Evolutionary conservation across 2,113 vertebrate genomes (phyloP).

Genomic region (Pontoporia blainvillei): DNA sequence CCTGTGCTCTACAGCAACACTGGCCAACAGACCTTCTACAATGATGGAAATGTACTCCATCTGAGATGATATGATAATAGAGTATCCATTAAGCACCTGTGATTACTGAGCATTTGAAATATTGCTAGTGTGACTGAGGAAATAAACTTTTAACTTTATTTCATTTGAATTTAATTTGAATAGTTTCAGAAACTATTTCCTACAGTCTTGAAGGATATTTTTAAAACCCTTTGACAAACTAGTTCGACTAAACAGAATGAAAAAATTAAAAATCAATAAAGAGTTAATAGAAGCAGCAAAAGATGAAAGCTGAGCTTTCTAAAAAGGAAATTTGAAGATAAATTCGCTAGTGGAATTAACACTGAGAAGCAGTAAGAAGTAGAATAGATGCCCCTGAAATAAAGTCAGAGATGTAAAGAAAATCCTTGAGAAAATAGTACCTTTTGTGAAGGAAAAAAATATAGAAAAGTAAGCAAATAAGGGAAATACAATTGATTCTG

Average conservation of each 20-base stretch:
- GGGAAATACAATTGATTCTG: background rate
- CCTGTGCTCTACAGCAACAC: background rate
- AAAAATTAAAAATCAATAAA: background rate
- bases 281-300: background rate
- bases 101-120: background rate
- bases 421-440: background rate
- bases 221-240: background rate
- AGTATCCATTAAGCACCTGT: background rate
- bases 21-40: background rate
- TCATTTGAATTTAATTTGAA: background rate
- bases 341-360: conserved; percentile 1
- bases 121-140: background rate
- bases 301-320: background rate
- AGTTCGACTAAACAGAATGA: background rate
- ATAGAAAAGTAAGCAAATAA: background rate
- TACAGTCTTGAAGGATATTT: background rate
- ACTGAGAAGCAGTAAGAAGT: background rate
- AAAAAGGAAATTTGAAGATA: background rate
- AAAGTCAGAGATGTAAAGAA: background rate
- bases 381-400: background rate
- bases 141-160: background rate
- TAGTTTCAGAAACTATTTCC: background rate
- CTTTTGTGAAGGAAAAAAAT: background rate
- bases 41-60: background rate
- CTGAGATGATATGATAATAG: too few species aligned